phyloP scores from a whole-genome alignment of 30 jellyfish, hydroid and myxozoan species.

The Clytia hemisphaerica region DNA sequence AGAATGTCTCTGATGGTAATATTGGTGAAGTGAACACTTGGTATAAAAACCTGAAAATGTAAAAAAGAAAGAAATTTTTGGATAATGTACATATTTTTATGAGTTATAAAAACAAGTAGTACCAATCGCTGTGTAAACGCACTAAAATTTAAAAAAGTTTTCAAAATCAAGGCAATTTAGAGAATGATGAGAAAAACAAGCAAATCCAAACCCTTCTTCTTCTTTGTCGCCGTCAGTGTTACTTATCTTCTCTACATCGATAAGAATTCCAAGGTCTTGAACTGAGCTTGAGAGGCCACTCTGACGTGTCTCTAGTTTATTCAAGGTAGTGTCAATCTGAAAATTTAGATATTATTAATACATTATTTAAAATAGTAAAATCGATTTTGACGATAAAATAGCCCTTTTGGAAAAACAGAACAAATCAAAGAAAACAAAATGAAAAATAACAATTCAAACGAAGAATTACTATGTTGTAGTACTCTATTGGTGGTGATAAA shows the following conservation, averaged over 20 bases:
- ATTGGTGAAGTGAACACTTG: conserved; percentile 89
- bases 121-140: too few relatives aligned
- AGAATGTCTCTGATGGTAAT: conserved; percentile 54
- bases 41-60: conserved; percentile 43
- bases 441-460: background rate
- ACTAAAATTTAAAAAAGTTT: background rate
- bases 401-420: background rate
- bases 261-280: conserved; percentile 16
- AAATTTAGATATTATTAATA: too few relatives aligned
- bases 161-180: background rate
- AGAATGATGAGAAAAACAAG: background rate
- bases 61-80: background rate
- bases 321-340: too few relatives aligned
- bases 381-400: background rate
- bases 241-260: conserved; percentile 33
- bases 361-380: too few relatives aligned
- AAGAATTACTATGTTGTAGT: conserved; percentile 70
- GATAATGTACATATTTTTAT: background rate
- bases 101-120: background rate
- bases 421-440: background rate
- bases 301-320: background rate
- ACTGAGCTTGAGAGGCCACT: background rate
- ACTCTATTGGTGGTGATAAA: conserved; percentile 58
- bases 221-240: background rate
- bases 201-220: conserved; percentile 26